A percentile compares a stretch with the other conserved stretches of the same genome.
phyloP scores from a whole-genome alignment of 2,888 invertebrate species.

The Lasius platythorax region DNA sequence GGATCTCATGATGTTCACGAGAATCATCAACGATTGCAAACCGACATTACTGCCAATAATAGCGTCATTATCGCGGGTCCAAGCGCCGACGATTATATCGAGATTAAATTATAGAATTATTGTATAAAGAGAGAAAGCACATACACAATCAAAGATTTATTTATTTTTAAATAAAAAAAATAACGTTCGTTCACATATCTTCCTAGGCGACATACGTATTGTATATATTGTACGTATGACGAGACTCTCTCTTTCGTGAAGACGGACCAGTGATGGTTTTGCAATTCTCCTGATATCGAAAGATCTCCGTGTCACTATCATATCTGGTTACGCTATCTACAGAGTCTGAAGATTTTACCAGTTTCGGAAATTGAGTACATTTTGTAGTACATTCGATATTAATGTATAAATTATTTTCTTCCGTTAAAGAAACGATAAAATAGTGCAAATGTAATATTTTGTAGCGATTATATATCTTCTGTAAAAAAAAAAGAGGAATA shows the following conservation, averaged over 20 bases:
- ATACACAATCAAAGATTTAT: not conserved
- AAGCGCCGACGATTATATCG: conserved; percentile 55
- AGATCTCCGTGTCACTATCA: not conserved
- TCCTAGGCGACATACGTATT: not conserved
- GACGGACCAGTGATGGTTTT: not conserved
- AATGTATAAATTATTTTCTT: conserved; percentile 31
- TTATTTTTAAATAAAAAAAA: not conserved
- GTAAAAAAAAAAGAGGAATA: not conserved
- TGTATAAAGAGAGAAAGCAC: not conserved
- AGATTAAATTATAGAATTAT: conserved; percentile 27
- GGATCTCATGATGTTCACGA: conserved; percentile 87
- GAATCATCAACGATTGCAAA: conserved; percentile 48
- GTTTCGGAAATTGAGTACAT: not conserved
- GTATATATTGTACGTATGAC: not conserved
- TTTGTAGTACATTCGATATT: conserved; percentile 6
- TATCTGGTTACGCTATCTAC: not conserved
- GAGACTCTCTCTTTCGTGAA: not conserved
- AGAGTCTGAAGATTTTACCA: not conserved
- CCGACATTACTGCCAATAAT: conserved; percentile 61
- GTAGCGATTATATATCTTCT: conserved; percentile 6
- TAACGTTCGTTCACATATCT: conserved; percentile 23
- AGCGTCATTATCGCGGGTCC: conserved; percentile 65
- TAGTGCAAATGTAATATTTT: conserved; percentile 22
- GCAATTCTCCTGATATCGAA: not conserved
- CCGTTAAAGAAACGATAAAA: not conserved